Evolutionary conservation across 2,113 vertebrate species (phyloP), one percentile per base, ranked within the genome.

Genomic region (Proterorhinus semilunaris): DNA sequence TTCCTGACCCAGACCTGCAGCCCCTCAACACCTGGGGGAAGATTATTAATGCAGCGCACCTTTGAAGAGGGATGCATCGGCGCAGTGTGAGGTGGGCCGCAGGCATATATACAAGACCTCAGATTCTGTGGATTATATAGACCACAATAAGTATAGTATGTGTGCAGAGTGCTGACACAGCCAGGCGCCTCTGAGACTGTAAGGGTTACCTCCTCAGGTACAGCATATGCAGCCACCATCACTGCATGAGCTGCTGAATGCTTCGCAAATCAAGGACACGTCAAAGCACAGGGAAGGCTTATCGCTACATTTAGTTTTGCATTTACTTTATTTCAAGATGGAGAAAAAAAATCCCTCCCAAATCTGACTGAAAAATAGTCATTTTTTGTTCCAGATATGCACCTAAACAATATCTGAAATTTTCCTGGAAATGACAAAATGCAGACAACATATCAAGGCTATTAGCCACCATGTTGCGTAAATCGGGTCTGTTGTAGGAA

Each of bases 21-120:
- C 59, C 2, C 42, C 53, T 61, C 61, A 58, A 9, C 53, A 55
- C 59, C 58, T 57, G 63, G 10, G 51, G 21, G 57, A 68, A 63
- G 66, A 61, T 68, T 77, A 82, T 84, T 82, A 77, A 87, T 85
- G 80, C 75, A 79, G 52, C 70, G 47, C 42, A 16, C 46, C 62
- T 76, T 76, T 80, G 69, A 73, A 74, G 70, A 36, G 45, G 46
- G 46, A 44, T 70, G 44, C 17, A 64, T 62, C 69, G 53, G 13
- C 17, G 21, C 15, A 45, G 62, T 21, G 17, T 17, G 73, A 65
- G 71, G 13, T 27, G 64, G 36, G 27, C 85, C 8, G 9, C 3
- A 42, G 76, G 76, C 72, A 4, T 58, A 42, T 58, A 17, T 5
- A 10, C 11, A 36, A 36, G 27, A 36, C 2, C 27, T 36, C 27